phyloP scores from a whole-genome alignment of 2,113 vertebrate species.

The Fukomys damarensis region DNA sequence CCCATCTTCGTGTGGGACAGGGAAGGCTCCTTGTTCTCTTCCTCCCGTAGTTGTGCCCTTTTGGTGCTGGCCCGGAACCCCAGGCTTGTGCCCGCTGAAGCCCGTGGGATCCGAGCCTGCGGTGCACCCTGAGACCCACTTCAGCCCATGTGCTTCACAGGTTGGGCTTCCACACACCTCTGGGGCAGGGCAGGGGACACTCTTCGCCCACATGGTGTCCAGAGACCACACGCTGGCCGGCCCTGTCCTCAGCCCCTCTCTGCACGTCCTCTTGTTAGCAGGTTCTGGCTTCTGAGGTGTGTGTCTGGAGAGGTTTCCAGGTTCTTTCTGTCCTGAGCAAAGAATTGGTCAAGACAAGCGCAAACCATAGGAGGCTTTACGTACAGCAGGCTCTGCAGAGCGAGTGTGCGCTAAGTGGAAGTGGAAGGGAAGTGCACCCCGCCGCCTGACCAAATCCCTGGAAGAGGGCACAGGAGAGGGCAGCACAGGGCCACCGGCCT shows the following conservation, averaged over 20 bases:
- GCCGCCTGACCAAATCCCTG: too few relatives aligned
- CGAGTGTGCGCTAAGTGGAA: too few relatives aligned
- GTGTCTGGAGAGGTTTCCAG: too few relatives aligned
- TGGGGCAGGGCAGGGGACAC: background rate
- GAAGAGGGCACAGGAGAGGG: too few relatives aligned
- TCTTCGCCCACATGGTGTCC: background rate
- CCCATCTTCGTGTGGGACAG: background rate
- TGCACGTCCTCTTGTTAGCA: background rate
- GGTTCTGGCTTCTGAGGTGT: background rate
- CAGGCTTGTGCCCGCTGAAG: background rate
- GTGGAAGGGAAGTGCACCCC: too few relatives aligned
- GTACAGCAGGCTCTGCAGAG: too few relatives aligned
- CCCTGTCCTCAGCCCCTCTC: background rate
- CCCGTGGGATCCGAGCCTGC: background rate
- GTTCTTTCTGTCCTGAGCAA: background rate
- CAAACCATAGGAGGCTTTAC: too few relatives aligned
- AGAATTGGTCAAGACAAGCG: background rate
- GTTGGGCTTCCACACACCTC: too few relatives aligned
- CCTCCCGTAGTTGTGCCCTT: too few relatives aligned
- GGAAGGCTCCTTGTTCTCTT: background rate
- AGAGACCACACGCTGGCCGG: too few relatives aligned
- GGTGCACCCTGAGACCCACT: too few relatives aligned
- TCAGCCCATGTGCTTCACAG: background rate
- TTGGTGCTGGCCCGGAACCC: background rate
- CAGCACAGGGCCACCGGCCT: too few relatives aligned